phyloP scores from a whole-genome alignment of 1,140 invertebrate species.

The Lordiphosa collinella region DNA sequence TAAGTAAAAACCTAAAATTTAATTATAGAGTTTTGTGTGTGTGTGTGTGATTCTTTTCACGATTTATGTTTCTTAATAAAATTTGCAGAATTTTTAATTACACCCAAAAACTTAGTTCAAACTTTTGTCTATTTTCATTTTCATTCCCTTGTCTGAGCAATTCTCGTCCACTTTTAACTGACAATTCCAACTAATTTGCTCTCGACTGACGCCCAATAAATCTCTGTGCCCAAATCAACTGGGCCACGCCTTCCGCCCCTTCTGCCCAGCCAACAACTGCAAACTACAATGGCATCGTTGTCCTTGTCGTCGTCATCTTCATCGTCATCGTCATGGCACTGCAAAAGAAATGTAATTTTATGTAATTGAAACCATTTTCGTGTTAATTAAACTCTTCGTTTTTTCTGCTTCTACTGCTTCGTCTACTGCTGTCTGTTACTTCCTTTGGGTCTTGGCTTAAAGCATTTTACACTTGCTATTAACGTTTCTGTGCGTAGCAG shows the following conservation, averaged over 20 bases:
- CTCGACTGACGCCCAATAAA: slow-evolving; percentile 71
- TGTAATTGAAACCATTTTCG: slow-evolving; percentile 78
- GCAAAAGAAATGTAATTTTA: slow-evolving; percentile 74
- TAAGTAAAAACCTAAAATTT: slow-evolving; percentile 37
- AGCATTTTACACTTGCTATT: slow-evolving; percentile 77
- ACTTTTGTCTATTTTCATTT: too few relatives aligned
- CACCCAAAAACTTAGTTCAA: too few relatives aligned
- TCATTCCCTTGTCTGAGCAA: slow-evolving; percentile 2
- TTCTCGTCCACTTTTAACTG: slow-evolving; percentile 45
- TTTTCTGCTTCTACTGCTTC: slow-evolving; percentile 1
- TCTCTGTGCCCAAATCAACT: slow-evolving; percentile 68
- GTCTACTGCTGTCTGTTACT: slow-evolving; percentile 15
- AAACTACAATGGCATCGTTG: slow-evolving; percentile 46
- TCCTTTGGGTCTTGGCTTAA: slow-evolving; percentile 57
- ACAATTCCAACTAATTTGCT: slow-evolving; percentile 75
- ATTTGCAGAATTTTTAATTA: too few relatives aligned
- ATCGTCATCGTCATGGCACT: slow-evolving; percentile 26
- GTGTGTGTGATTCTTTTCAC: too few relatives aligned
- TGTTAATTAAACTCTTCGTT: slow-evolving; percentile 74
- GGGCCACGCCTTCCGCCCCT: slow-evolving; percentile 43
- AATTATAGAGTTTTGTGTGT: slow-evolving; percentile 49
- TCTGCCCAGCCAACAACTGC: slow-evolving; percentile 19
- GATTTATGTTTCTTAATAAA: too few relatives aligned
- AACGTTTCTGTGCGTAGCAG: slow-evolving; percentile 54
- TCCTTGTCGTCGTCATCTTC: slow-evolving; percentile 1